These are phyloP conservation scores for Hippocampus comes DNA, from an alignment of 2,113 vertebrate species.

Conservation along the genomic window DNA sequence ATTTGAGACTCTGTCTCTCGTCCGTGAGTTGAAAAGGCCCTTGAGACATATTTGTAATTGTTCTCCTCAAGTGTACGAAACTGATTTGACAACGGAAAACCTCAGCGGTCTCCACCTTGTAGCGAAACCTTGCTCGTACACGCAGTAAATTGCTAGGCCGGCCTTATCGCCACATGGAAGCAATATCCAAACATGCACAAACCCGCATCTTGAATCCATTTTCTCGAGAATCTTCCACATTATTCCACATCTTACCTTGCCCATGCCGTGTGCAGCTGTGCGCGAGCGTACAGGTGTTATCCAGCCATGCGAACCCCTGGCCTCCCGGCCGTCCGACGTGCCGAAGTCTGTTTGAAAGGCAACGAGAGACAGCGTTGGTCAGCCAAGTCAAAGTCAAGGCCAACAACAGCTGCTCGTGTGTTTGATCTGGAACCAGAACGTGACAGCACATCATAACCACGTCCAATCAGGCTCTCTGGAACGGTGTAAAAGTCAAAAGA, in stretches of 20 bases:
- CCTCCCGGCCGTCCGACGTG: slow-evolving; percentile 49
- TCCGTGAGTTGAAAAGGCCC: slow-evolving; percentile 1
- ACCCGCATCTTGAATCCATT: slow-evolving; percentile 11
- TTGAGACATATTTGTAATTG: slow-evolving; percentile 2
- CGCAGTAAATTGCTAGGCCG: neutral
- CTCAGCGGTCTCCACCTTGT: neutral
- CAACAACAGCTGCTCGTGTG: slow-evolving; percentile 64
- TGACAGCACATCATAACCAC: slow-evolving; percentile 64
- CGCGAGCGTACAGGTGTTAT: slow-evolving; percentile 46
- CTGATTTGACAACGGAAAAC: slow-evolving; percentile 7
- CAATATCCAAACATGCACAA: slow-evolving; percentile 7
- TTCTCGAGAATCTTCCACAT: neutral
- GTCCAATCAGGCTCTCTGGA: slow-evolving; percentile 58
- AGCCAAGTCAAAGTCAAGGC: slow-evolving; percentile 53
- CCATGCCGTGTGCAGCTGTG: slow-evolving; percentile 16
- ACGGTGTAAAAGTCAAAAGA: slow-evolving; percentile 18
- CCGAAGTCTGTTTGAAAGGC: slow-evolving; percentile 51
- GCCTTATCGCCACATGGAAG: slow-evolving; percentile 2
- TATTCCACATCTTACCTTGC: slow-evolving; percentile 15
- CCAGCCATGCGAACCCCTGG: slow-evolving; percentile 37
- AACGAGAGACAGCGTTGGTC: slow-evolving; percentile 20
- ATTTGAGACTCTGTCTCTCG: neutral
- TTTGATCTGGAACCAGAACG: slow-evolving; percentile 59
- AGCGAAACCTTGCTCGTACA: neutral
- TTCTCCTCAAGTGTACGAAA: neutral